Evolutionary conservation across 2,888 invertebrate species (phyloP).

Genomic region (Epistrophella euchroma): DNA sequence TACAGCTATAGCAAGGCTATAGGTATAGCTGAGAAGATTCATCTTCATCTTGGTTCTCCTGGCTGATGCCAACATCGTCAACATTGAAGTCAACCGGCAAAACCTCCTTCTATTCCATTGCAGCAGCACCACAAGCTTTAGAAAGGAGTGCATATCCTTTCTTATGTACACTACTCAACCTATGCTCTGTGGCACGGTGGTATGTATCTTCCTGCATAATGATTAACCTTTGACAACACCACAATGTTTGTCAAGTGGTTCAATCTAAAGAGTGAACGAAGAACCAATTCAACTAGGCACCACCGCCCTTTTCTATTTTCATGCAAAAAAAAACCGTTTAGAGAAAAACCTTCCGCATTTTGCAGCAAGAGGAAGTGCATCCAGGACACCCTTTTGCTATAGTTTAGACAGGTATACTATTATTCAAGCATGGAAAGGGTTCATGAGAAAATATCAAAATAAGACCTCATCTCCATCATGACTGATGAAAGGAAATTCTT

Average conservation of each 20-base stretch:
- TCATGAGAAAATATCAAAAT: constrained; percentile 56
- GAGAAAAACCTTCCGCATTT: constrained; percentile 41
- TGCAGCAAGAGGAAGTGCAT: constrained; percentile 33
- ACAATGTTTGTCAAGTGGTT: constrained; percentile 73
- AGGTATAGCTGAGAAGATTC: constrained; percentile 20
- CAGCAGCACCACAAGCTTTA: neutral
- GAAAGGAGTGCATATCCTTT: constrained; percentile 48
- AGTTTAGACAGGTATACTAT: neutral
- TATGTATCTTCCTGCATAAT: constrained; percentile 69
- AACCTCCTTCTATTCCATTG: constrained; percentile 22
- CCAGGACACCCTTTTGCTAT: constrained; percentile 19
- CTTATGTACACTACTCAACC: constrained; percentile 57
- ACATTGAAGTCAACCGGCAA: constrained; percentile 27
- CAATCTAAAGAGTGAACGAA: constrained; percentile 61
- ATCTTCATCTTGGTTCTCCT: constrained; percentile 42
- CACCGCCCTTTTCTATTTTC: constrained; percentile 4
- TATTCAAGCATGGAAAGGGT: constrained; percentile 1
- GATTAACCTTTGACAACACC: constrained; percentile 75
- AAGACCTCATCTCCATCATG: constrained; percentile 53
- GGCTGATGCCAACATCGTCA: constrained; percentile 41
- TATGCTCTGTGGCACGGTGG: constrained; percentile 48
- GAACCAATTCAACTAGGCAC: constrained; percentile 30
- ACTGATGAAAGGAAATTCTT: constrained; percentile 53
- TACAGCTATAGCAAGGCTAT: too few species aligned
- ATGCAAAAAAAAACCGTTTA: constrained; percentile 39